A percentile compares a stretch with the other conserved stretches of the same genome.
phyloP scores from a whole-genome alignment of 2,113 vertebrate genomes.

The Megalops atlanticus region DNA sequence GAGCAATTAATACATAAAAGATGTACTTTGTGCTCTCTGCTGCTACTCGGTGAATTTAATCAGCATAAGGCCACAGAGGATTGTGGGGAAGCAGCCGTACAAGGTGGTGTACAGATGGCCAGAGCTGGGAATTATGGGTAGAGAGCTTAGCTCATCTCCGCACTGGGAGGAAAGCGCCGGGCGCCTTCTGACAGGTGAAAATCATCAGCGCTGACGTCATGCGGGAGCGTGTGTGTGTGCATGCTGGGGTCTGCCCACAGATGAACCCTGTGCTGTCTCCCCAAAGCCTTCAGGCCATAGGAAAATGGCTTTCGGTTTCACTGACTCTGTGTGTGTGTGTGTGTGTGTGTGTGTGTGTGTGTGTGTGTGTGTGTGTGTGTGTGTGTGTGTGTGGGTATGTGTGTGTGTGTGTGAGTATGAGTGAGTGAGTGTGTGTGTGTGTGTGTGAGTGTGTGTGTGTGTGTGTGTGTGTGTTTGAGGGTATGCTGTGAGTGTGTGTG shows the following conservation, averaged over 20 bases:
- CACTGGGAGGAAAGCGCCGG: too few species aligned
- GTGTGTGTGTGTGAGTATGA: neutral
- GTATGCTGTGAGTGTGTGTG: too few species aligned
- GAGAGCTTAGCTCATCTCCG: too few species aligned
- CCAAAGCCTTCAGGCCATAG: neutral
- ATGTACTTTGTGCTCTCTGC: neutral
- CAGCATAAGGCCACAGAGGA: neutral
- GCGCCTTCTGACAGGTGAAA: neutral
- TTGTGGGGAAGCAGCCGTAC: neutral
- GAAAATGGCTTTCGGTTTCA: neutral
- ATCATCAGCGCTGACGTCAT: too few species aligned
- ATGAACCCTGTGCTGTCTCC: too few species aligned
- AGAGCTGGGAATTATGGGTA: neutral
- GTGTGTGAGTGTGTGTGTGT: conserved; percentile 27
- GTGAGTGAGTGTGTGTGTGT: neutral
- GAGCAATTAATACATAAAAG: neutral
- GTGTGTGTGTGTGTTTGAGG: conserved; percentile 19
- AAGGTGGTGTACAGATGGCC: neutral
- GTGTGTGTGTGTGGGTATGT: neutral
- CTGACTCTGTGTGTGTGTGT: conserved; percentile 17
- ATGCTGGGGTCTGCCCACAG: too few species aligned
- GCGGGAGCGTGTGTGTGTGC: too few species aligned
- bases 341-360: neutral
- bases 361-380: neutral
- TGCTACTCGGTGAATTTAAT: neutral